Percentiles rank a stretch among this genome's conserved stretches.
Evolutionary conservation across 2,113 vertebrate species (phyloP).

Genomic region (Notothenia coriiceps): DNA sequence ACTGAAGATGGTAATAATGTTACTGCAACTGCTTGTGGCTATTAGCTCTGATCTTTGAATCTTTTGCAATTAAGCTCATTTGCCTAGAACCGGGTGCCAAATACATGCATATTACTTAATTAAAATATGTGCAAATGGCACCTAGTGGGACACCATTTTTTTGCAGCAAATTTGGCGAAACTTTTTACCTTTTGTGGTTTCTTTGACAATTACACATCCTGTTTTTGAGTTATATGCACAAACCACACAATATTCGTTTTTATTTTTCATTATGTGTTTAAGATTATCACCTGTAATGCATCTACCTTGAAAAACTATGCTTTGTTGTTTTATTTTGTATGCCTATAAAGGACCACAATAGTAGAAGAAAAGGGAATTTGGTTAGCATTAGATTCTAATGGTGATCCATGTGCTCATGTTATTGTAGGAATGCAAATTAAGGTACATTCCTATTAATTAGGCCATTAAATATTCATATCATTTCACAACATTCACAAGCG

Average conservation of each 20-base stretch:
- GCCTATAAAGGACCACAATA: background rate
- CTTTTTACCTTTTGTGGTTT: background rate
- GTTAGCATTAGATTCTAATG: background rate
- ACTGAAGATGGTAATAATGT: background rate
- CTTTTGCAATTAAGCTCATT: background rate
- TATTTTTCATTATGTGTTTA: no score
- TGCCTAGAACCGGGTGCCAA: background rate
- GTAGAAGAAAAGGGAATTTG: background rate
- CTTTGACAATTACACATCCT: background rate
- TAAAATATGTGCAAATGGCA: background rate
- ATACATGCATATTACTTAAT: background rate
- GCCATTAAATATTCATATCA: constrained; percentile 53
- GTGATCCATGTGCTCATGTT: constrained; percentile 5
- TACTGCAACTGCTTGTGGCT: background rate
- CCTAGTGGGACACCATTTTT: background rate
- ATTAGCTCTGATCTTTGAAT: background rate
- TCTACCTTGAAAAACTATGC: background rate
- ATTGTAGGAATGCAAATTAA: constrained; percentile 4
- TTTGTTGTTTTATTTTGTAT: background rate
- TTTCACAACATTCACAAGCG: constrained; percentile 23
- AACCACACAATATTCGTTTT: background rate
- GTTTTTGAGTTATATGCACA: background rate
- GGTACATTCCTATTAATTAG: constrained; percentile 45
- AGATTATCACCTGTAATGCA: background rate
- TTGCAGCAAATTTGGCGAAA: background rate